These are phyloP conservation scores for Cyaniris semiargus DNA, from an alignment of 2,888 invertebrate genomes.

Conservation along the genomic window DNA sequence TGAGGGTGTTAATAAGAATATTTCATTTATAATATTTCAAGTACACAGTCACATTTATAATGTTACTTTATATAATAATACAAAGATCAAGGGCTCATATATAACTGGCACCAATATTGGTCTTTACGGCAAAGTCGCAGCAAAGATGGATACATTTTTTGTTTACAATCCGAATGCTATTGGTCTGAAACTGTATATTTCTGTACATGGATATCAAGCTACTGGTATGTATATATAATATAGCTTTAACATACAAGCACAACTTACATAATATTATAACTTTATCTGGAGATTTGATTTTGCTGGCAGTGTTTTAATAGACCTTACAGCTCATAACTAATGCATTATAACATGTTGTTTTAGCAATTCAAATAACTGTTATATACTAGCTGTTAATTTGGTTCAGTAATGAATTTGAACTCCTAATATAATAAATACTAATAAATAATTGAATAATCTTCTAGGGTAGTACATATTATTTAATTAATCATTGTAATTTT, in stretches of 20 bases:
- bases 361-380: too few relatives aligned
- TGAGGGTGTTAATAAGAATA: conserved; percentile 60
- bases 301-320: too few relatives aligned
- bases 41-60: conserved; percentile 81
- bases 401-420: too few relatives aligned
- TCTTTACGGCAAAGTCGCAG: conserved; percentile 59
- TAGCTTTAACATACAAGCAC: background rate
- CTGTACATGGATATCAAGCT: conserved; percentile 74
- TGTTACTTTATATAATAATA: conserved; percentile 76
- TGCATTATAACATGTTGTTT: too few relatives aligned
- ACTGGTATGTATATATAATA: conserved; percentile 52
- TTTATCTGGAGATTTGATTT: too few relatives aligned
- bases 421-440: too few relatives aligned
- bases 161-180: conserved; percentile 66
- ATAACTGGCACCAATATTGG: conserved; percentile 83
- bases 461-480: too few relatives aligned
- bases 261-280: too few relatives aligned
- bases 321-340: too few relatives aligned
- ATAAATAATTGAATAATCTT: too few relatives aligned
- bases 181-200: conserved; percentile 65
- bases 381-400: too few relatives aligned
- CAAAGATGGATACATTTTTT: conserved; percentile 56
- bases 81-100: conserved; percentile 50
- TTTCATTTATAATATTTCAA: conserved; percentile 83
- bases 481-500: too few relatives aligned